Evolutionary conservation across 1,140 invertebrate genomes (phyloP).

Genomic region (Meloidogyne chitwoodi): DNA sequence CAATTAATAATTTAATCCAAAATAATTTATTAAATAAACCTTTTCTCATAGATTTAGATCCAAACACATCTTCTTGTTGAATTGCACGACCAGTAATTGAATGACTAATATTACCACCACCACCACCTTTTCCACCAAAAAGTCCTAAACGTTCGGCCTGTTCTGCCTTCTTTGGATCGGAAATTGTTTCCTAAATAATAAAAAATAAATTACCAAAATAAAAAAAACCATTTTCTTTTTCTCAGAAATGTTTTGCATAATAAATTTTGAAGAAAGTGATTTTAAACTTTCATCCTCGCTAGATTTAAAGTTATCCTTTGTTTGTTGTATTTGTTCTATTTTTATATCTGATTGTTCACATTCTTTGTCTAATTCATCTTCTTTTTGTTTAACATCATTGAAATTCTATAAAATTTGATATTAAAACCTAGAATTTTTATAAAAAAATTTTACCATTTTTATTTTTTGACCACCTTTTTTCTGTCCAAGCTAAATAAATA

Average conservation of each 20-base stretch:
- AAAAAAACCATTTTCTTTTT: background rate
- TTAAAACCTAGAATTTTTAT: background rate
- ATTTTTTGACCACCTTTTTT: constrained; percentile 84
- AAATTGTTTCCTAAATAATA: constrained; percentile 16
- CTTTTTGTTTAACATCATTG: constrained; percentile 85
- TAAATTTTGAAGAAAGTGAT: constrained; percentile 39
- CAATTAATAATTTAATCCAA: background rate
- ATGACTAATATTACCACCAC: constrained; percentile 70
- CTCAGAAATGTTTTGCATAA: constrained; percentile 30
- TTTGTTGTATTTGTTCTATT: constrained; percentile 22
- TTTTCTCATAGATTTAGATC: background rate
- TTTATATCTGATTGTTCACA: constrained; percentile 3
- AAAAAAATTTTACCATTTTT: constrained; percentile 61
- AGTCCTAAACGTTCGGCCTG: constrained; percentile 89
- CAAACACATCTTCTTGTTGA: constrained; percentile 69
- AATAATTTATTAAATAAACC: background rate
- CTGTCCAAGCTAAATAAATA: constrained; percentile 43
- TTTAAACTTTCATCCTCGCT: background rate
- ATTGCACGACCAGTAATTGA: constrained; percentile 80
- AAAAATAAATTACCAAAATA: background rate
- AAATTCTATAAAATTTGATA: constrained; percentile 69
- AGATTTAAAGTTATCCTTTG: background rate
- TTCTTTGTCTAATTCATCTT: constrained; percentile 60
- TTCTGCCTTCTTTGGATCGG: constrained; percentile 79
- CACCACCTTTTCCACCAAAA: constrained; percentile 67